Conservation (phyloP, 2,797 vertebrate genomes). For the Pipistrellus pipistrellus region DNA sequence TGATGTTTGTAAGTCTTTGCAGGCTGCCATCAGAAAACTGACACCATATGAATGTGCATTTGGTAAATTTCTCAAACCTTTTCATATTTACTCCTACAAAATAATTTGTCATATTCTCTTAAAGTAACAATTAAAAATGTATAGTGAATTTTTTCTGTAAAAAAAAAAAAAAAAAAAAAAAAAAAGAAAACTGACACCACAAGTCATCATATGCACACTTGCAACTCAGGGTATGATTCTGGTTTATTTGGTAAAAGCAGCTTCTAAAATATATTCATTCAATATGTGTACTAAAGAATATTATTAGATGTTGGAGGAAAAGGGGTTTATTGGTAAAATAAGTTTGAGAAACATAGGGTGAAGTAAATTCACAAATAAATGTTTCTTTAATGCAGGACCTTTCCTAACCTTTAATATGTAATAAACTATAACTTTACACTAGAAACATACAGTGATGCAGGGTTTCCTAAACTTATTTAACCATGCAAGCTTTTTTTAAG, state of each 20-base stretch:
- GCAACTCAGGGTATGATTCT: neutral
- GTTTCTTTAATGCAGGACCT: neutral
- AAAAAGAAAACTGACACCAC: neutral
- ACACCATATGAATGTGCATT: no score
- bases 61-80: no score
- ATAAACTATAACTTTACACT: neutral
- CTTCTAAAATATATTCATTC: constrained; percentile 4
- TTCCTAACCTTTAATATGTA: neutral
- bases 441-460: neutral
- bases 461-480: neutral
- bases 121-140: no score
- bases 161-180: no score
- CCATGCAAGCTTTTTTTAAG: neutral
- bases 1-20: neutral
- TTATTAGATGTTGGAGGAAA: neutral
- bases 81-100: no score
- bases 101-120: no score
- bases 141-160: no score
- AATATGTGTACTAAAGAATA: neutral
- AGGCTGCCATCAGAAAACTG: neutral
- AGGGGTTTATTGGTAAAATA: neutral
- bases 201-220: neutral
- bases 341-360: neutral
- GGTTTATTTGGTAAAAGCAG: constrained; percentile 25
- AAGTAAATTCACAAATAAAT: constrained; percentile 22